Conservation (phyloP, 1,140 invertebrate species). For the Microplitis demolitor region DNA sequence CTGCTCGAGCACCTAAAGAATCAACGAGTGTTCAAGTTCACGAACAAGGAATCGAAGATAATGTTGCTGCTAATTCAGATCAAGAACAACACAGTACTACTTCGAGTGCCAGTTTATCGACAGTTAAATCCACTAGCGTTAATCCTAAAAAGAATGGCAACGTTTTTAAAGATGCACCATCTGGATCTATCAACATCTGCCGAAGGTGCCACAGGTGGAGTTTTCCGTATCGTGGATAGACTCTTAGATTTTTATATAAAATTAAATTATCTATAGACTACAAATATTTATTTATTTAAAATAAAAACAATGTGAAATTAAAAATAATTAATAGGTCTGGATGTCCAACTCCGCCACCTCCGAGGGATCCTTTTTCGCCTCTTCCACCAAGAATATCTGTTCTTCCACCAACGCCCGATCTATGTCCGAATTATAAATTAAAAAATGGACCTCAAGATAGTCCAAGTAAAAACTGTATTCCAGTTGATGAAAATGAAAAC, state of each 20-base stretch:
- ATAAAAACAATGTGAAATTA: background rate
- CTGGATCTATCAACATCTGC: constrained; percentile 67
- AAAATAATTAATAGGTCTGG: constrained; percentile 46
- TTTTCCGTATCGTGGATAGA: constrained; percentile 24
- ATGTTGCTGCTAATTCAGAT: constrained; percentile 47
- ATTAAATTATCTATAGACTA: background rate
- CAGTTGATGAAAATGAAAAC: constrained; percentile 53
- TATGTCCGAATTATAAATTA: constrained; percentile 51
- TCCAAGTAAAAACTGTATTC: constrained; percentile 50
- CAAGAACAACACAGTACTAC: constrained; percentile 55
- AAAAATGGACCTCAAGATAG: constrained; percentile 50
- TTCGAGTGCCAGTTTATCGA: constrained; percentile 56
- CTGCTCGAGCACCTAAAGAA: constrained; percentile 47
- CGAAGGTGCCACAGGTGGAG: constrained; percentile 67
- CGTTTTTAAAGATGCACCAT: constrained; percentile 49
- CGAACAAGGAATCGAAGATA: constrained; percentile 42
- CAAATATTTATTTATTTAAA: background rate
- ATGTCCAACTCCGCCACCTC: constrained; percentile 53
- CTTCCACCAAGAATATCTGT: constrained; percentile 73
- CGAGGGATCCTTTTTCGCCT: constrained; percentile 60
- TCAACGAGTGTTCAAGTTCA: constrained; percentile 26
- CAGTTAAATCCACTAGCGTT: constrained; percentile 55
- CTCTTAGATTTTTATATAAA: background rate
- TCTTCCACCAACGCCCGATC: constrained; percentile 75
- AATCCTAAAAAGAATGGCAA: constrained; percentile 54